Evolutionary conservation across 2,888 invertebrate genomes (phyloP), one percentile per base, ranked within the genome.

Genomic region (Dioctria linearis): DNA sequence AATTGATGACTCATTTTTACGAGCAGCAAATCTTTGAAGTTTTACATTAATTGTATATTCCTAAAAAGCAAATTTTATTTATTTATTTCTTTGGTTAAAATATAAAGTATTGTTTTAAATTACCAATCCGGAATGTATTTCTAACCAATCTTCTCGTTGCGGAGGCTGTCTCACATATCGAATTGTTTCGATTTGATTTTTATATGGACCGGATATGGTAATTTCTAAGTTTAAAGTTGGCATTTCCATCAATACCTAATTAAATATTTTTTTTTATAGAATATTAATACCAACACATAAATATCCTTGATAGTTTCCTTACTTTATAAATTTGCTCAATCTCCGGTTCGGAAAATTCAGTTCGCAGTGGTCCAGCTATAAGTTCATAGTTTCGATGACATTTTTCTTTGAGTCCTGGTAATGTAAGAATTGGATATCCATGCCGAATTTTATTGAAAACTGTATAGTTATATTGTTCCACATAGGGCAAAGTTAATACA

Each of bases 401-500:
- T n/a, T 86, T 80, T 37, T 87, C 87, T 82, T 87, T 89, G 2
- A 88, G 82, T 3, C 85, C 86, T 6, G 88, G 87, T 63, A 89
- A 82, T 4, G 87, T 88, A 3, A 88, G 65, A 11, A 87, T 82
- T 11, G 86, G 86, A 75, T 86, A 83, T 2, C 84, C 84, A 49
- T 85, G 84, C 0, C 90, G 84, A 88, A 92, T 90, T 13, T 90
- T 88, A 0, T 90, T 85, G 85, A 95, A 93, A 78, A 91, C 87
- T 82, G 91, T 90, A 0, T 94, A 87, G 85, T 93, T 93, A 54
- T 92, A 91, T 0, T 91, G 89, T 76, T 93, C 94, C 0, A 97
- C 89, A 85, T 94, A 91, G 0, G 98, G 98, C 11, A 98, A 90
- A 0, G 93, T 94, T 0, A 95, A 90, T 0, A 97, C 90, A 8